Percentiles rank a stretch among this genome's conserved stretches.
Evolutionary conservation across 2,797 vertebrate species (phyloP).

Genomic region (Falco columbarius): DNA sequence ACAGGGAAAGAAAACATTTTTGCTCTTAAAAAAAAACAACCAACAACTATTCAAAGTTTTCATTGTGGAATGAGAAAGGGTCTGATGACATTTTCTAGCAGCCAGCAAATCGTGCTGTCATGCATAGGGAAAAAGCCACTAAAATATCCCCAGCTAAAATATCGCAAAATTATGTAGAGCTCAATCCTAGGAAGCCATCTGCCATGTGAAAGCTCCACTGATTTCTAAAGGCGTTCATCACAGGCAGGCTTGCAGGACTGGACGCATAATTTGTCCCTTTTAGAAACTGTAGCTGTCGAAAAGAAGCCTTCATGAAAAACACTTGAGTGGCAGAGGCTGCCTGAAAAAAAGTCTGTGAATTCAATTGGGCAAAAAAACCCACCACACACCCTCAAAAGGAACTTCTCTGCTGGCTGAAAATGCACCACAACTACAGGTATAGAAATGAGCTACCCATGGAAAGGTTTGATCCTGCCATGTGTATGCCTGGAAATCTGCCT

Average conservation of each 20-base stretch:
- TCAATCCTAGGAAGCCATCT: constrained; percentile 60
- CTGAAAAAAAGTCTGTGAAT: not conserved
- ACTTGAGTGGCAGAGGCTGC: not conserved
- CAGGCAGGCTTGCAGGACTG: constrained; percentile 54
- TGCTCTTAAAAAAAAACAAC: not conserved
- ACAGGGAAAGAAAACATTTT: not conserved
- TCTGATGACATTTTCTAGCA: constrained; percentile 63
- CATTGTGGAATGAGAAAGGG: constrained; percentile 20
- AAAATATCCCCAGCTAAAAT: constrained; percentile 68
- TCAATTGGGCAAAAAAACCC: not conserved
- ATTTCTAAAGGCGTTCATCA: constrained; percentile 28
- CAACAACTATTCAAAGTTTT: not conserved
- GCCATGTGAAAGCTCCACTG: constrained; percentile 64
- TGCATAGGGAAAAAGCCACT: constrained; percentile 61
- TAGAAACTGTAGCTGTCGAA: constrained; percentile 22
- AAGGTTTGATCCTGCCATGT: not conserved
- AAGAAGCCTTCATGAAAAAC: constrained; percentile 6
- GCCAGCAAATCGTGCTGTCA: constrained; percentile 58
- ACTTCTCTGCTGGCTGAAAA: not conserved
- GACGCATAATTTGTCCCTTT: constrained; percentile 58
- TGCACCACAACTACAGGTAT: not conserved
- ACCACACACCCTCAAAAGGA: not conserved
- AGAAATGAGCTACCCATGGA: not conserved
- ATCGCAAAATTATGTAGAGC: constrained; percentile 53
- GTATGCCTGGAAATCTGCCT: not conserved